Base-by-base conservation (phyloP, 2,797 vertebrate genomes). In the Triplophysa yarkandensis region DNA sequence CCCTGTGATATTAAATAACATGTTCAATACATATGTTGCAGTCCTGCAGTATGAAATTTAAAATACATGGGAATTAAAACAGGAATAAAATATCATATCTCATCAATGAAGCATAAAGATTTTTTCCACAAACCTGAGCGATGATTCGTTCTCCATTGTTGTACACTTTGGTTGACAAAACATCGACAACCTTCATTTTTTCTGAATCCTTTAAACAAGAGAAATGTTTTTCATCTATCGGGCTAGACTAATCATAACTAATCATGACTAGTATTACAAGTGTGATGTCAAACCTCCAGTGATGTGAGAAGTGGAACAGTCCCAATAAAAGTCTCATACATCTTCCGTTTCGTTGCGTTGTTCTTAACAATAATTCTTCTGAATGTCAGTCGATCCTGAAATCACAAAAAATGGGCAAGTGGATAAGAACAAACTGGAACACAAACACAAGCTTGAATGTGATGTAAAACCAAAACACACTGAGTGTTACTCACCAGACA, bases 361-460 rank as follows among this genome's bases (percentile, higher is more conserved):
- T 98, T 99, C 92, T 98, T 99, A 69, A 99, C 94, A 89, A 99
- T 98, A 87, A 99, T 98, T 89, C 97, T 96, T 90, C 97, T 93
- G 90, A 99, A 99, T 0, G 97, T 98, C 86, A 95, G 90, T 87
- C 98, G 95, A 88, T 99, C 98, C 98, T 99, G 87, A 90, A 78
- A 6, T 81, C 19, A 50, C 6, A 50, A 32, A 4, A 32, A 32
- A 32, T 32, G 32, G 7, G 3, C 32, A 32, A 32, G 7, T 32
- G 7, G 4, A 32, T 32, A 32, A 7, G 7, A 32, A 32, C 4
- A n/a, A n/a, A n/a, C n/a, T n/a, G n/a, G n/a, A n/a, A n/a, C n/a
- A n/a, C 8, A 48, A 36, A 36, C 34, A 36, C 34, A 36, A 34
- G 34, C 34, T 36, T 36, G 30, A 32, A 2, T 32, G 30, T 32